phyloP scores from a whole-genome alignment of 2,113 vertebrate genomes.

The Butorides virescens region DNA sequence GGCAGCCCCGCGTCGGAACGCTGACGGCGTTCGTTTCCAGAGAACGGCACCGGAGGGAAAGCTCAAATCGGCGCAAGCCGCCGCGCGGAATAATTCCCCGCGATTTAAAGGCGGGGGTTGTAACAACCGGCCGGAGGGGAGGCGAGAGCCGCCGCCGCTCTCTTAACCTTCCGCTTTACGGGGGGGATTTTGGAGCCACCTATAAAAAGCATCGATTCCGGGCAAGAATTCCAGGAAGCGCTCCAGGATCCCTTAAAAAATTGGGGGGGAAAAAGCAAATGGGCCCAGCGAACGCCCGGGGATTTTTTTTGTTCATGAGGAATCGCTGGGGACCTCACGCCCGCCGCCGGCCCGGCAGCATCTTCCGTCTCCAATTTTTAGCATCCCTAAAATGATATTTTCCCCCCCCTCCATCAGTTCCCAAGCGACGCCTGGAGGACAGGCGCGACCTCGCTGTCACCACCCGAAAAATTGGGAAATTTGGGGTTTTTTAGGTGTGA shows the following conservation, averaged over 20 bases:
- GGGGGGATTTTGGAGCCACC: background rate
- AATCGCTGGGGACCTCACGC: background rate
- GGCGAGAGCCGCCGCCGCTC: fast-evolving
- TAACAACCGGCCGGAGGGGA: background rate
- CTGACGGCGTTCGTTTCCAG: background rate
- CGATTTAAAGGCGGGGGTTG: background rate
- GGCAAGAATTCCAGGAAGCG: background rate
- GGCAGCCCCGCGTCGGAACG: background rate
- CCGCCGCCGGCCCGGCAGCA: fast-evolving
- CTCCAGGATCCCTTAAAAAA: background rate
- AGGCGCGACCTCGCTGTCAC: fast-evolving
- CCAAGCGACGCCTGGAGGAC: background rate
- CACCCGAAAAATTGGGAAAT: background rate
- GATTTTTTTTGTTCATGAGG: background rate
- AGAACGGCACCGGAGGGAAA: background rate
- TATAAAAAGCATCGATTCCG: background rate
- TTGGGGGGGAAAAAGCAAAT: fast-evolving
- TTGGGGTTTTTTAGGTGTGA: fast-evolving
- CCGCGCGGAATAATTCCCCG: background rate
- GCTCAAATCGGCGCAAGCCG: background rate
- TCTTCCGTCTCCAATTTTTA: background rate
- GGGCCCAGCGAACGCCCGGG: fast-evolving
- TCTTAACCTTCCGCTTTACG: background rate
- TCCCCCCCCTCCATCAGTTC: fast-evolving
- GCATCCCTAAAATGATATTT: background rate